These are phyloP conservation scores for Lynx canadensis DNA, from an alignment of 2,113 vertebrate genomes.

Conservation along the genomic window DNA sequence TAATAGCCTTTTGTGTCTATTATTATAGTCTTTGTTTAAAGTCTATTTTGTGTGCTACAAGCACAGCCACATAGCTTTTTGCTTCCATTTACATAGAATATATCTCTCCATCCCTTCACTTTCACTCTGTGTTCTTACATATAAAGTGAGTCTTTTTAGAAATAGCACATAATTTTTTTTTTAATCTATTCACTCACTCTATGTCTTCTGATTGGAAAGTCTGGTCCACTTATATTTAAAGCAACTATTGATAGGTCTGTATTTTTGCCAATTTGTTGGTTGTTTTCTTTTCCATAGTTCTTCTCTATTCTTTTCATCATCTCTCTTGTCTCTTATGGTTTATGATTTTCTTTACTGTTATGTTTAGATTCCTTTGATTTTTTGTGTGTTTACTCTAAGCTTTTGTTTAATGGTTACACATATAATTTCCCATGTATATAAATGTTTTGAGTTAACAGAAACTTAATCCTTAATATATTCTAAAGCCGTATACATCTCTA, in stretches of 20 bases:
- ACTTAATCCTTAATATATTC: neutral
- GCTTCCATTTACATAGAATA: neutral
- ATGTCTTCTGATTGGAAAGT: neutral
- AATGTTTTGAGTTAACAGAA: neutral
- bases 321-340: no score
- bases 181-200: neutral
- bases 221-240: no score
- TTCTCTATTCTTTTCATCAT: no score
- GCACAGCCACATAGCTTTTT: no score
- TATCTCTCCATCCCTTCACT: neutral
- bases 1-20: no score
- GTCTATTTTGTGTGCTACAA: neutral
- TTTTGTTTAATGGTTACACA: neutral
- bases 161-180: neutral
- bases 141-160: neutral
- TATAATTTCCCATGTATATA: neutral
- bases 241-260: no score
- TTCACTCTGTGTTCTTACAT: neutral
- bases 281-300: no score
- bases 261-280: no score
- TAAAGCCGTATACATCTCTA: neutral
- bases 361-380: no score
- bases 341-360: no score
- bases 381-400: neutral
- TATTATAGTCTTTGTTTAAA: neutral